phyloP scores from a whole-genome alignment of 2,888 invertebrate species.

The Nomada fabriciana region DNA sequence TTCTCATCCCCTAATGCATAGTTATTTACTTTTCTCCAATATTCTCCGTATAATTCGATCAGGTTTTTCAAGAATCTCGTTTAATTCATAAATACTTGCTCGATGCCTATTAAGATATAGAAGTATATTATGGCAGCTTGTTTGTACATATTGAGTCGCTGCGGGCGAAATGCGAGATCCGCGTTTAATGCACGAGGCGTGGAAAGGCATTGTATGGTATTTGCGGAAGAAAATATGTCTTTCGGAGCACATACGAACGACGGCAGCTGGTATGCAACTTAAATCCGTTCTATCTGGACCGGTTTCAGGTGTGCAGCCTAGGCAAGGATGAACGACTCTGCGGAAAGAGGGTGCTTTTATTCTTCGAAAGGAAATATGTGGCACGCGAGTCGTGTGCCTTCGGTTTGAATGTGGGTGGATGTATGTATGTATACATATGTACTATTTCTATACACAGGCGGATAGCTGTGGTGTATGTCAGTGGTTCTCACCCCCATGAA shows the following conservation, averaged over 20 bases:
- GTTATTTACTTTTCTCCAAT: background rate
- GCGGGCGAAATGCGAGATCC: constrained; percentile 1
- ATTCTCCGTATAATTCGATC: background rate
- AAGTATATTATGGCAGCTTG: background rate
- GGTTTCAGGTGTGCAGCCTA: constrained; percentile 58
- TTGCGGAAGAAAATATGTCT: constrained; percentile 46
- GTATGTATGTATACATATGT: background rate
- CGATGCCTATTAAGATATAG: no score
- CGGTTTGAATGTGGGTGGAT: constrained; percentile 51
- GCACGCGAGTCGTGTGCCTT: constrained; percentile 64
- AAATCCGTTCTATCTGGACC: constrained; percentile 66
- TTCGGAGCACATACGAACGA: constrained; percentile 19
- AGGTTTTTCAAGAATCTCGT: background rate
- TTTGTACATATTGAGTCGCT: background rate
- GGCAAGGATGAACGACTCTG: constrained; percentile 48
- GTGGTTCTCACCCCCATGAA: constrained; percentile 40
- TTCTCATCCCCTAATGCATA: background rate
- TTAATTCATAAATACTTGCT: background rate
- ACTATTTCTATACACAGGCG: constrained; percentile 51
- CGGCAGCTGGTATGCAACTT: constrained; percentile 68
- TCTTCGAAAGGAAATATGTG: constrained; percentile 56
- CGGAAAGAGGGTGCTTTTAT: constrained; percentile 58
- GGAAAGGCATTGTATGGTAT: constrained; percentile 18
- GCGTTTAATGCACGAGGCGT: background rate
- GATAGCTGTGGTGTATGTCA: constrained; percentile 38